Base-by-base conservation (phyloP, 2,888 invertebrate species). In the Polia nebulosa region DNA sequence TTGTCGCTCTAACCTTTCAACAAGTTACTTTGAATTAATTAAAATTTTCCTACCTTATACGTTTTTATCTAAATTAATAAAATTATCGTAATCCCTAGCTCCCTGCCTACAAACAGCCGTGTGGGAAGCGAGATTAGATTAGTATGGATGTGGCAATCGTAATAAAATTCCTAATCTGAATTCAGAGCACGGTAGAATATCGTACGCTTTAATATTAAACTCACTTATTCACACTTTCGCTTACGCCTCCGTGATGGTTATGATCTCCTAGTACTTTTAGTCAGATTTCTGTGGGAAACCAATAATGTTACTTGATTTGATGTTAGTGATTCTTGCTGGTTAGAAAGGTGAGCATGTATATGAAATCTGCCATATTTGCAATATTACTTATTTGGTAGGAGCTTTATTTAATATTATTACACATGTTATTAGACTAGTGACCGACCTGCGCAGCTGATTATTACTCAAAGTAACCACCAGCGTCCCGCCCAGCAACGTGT, bases 111-210 rank as follows among this genome's bases (percentile, higher is more conserved):
- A 67, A 72, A 72, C 57, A 52, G 34, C 69, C 77, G 78, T 76
- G 85, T 78, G 65, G 84, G 74, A 65, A 67, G 73, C 20, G 29
- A 75, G 72, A 81, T 80, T 71, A 79, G 76, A 81, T 74, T 65
- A 71, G 65, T 70, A 70, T 67, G 61, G 60, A 78, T 63, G 68
- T 56, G 47, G 64, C 59, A 75, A 80, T 75, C 64, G 59, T 67
- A 63, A 80, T 78, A 78, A 76, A 80, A 76, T 72, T 70, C 77
- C 80, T 75, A 74, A 82, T 80, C 66, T 65, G 72, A 82, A 87
- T 85, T 81, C 84, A 76, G 83, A 83, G 62, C 82, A 82, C 76
- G 75, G 61, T 59, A 80, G 62, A 83, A 81, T 85, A 78, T 75
- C 60, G 58, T 36, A 68, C 36, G 58, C 52, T 69, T 75, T 34